phyloP scores from a whole-genome alignment of 2,113 vertebrate genomes.

The Xiphophorus maculatus region DNA sequence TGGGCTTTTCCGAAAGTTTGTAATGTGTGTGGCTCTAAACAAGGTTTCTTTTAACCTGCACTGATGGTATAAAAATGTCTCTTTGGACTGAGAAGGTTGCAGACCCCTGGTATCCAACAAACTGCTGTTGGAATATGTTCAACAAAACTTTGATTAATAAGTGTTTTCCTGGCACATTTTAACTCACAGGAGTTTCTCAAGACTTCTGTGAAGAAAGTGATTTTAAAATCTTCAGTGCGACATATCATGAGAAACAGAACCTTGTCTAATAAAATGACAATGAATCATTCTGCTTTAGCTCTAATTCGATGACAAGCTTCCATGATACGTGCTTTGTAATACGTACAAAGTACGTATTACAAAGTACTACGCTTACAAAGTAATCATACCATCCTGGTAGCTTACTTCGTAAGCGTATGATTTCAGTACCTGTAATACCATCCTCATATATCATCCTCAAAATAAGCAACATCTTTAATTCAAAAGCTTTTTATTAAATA shows the following conservation, averaged over 20 bases:
- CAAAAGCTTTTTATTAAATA: no score
- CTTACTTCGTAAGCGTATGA: not conserved
- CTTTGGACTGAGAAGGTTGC: no score
- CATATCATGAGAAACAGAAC: not conserved
- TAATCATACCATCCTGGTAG: not conserved
- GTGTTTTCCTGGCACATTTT: not conserved
- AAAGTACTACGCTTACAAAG: no score
- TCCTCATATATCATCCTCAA: no score
- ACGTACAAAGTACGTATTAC: not conserved
- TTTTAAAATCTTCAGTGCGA: not conserved
- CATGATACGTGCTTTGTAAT: not conserved
- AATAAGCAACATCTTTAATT: no score
- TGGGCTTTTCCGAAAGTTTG: no score
- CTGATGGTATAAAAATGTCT: no score
- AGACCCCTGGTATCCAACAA: no score
- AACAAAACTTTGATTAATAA: not conserved
- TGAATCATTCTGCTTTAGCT: not conserved
- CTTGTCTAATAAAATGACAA: not conserved
- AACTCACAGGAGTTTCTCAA: not conserved
- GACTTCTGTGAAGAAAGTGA: not conserved
- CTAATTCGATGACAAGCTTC: not conserved
- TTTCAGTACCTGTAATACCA: not conserved
- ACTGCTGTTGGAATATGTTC: no score
- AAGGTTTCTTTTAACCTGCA: no score
- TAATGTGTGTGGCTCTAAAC: no score